Evolutionary conservation across 2,797 vertebrate species (phyloP), one percentile per base, ranked within the genome.

Genomic region (Mionectes olivaceus): DNA sequence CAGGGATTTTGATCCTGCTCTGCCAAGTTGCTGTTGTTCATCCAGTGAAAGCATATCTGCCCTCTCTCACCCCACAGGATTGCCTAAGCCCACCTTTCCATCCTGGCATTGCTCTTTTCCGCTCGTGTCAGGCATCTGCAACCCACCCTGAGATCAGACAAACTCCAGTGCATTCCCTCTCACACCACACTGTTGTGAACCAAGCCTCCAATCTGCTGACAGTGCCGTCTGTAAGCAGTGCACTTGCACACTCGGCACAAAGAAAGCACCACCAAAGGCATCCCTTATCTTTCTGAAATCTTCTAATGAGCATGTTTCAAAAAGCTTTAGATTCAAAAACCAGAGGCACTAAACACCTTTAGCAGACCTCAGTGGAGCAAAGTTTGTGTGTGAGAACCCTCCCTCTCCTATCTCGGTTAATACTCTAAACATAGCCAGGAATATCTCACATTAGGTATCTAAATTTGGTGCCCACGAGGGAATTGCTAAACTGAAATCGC

Each of bases 401-500:
- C 32, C 59, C 8, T 49, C 9, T 78, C 43, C 43, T 75, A 0
- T 57, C 57, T 89, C n/a, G 90, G 60, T 90, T 86, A 75, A 13
- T 33, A 69, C 24, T 73, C 55, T 89, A 84, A 89, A 82, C 0
- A 0, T 37, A 84, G 9, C 13, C 24, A 16, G 47, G 70, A 87
- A 21, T 64, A 50, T 75, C 43, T 76, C 55, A 44, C 19, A 69
- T 50, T 35, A 33, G n/a, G n/a, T 30, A 61, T 81, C 63, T 56
- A 60, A 64, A 74, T 64, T 59, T 61, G 27, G 5, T 69, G 27
- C 15, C 18, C 55, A 30, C 13, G 57, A 69, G 35, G 13, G 55
- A 88, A 70, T 53, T 83, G 35, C 37, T 93, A 39, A 93, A 77
- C 33, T 80, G 65, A 88, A 88, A 91, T 74, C 44, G 17, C 53